Conservation (phyloP, 2,797 vertebrate species). For the Carapus acus region DNA sequence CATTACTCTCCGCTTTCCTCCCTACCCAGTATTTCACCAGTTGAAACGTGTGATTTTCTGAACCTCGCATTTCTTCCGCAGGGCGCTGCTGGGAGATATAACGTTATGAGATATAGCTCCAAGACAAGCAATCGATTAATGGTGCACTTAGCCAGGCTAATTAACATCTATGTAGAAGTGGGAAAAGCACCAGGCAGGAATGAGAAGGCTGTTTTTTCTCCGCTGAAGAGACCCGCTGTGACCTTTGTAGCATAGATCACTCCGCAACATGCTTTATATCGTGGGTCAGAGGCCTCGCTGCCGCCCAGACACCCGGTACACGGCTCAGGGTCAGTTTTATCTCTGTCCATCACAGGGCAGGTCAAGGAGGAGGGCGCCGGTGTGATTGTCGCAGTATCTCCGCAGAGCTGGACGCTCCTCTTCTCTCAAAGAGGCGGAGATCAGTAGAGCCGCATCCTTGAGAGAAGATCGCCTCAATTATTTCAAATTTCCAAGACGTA, state of each 20-base stretch:
- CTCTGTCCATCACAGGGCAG: too few species aligned
- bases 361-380: conserved; percentile 1
- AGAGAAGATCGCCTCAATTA: neutral
- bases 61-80: conserved; percentile 62
- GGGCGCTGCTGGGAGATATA: conserved; percentile 45
- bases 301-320: conserved; percentile 15
- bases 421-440: conserved; percentile 1
- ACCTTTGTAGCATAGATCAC: conserved; percentile 55
- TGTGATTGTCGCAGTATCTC: neutral
- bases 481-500: conserved; percentile 2
- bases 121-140: conserved; percentile 75
- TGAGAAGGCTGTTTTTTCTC: conserved; percentile 50
- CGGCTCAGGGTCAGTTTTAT: conserved; percentile 24
- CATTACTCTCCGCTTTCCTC: conserved; percentile 22
- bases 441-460: neutral
- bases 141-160: conserved; percentile 74
- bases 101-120: conserved; percentile 69
- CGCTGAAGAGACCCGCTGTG: conserved; percentile 46
- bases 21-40: conserved; percentile 37
- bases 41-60: conserved; percentile 52
- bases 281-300: conserved; percentile 16
- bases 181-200: conserved; percentile 53
- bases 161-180: conserved; percentile 69
- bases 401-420: conserved; percentile 12
- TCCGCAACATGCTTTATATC: conserved; percentile 49